Evolutionary conservation across 2,797 vertebrate species (phyloP).

Genomic region (Chrysolophus pictus): DNA sequence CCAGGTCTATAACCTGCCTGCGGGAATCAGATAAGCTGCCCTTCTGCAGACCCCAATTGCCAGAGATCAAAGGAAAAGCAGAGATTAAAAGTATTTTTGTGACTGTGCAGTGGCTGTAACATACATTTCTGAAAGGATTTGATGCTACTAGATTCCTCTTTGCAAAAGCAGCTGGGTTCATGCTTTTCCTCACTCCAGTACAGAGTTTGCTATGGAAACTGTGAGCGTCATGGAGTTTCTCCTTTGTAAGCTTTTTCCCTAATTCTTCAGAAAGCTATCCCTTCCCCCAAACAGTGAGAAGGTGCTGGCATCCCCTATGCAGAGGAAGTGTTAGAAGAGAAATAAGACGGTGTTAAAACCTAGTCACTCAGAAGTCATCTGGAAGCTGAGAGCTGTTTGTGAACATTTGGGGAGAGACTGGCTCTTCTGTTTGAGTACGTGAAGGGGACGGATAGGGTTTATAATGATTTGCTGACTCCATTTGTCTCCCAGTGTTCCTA

Average conservation of each 20-base stretch:
- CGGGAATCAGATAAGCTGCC: conserved; percentile 32
- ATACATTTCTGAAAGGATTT: not conserved
- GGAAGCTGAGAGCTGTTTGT: not conserved
- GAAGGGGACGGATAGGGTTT: not conserved
- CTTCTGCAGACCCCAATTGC: not conserved
- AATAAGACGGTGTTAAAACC: not conserved
- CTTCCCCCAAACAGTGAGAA: not conserved
- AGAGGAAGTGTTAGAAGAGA: not conserved
- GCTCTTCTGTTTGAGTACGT: not conserved
- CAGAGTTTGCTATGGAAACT: not conserved
- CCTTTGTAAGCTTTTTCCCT: not conserved
- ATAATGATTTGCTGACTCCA: not conserved
- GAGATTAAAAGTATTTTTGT: not conserved
- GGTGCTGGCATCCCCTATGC: not conserved
- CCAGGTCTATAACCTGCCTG: not conserved
- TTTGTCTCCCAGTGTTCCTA: not conserved
- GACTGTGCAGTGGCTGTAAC: not conserved
- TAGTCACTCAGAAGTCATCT: not conserved
- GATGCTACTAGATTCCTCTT: not conserved
- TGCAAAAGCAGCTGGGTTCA: conserved; percentile 15
- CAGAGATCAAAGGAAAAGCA: conserved; percentile 17
- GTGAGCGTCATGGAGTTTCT: not conserved
- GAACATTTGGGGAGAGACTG: not conserved
- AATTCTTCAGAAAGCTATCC: not conserved
- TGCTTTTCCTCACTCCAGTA: not conserved